A percentile compares a stretch with the other conserved stretches of the same genome.
phyloP scores from a whole-genome alignment of 2,888 invertebrate genomes.

The Apamea anceps region DNA sequence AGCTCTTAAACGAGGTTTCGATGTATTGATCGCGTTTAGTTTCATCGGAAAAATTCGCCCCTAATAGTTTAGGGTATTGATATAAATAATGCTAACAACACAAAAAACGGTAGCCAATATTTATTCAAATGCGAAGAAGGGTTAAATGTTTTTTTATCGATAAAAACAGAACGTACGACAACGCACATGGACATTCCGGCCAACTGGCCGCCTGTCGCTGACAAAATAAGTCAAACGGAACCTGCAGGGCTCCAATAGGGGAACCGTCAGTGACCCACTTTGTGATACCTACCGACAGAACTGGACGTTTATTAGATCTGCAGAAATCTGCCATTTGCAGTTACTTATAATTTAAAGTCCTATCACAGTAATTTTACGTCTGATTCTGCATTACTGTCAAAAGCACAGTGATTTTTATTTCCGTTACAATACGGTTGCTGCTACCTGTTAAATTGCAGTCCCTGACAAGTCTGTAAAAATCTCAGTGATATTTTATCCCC shows the following conservation, averaged over 20 bases:
- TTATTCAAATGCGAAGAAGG: constrained; percentile 36
- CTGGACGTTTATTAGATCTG: neutral
- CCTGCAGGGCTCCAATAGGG: constrained; percentile 27
- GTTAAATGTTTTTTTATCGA: constrained; percentile 24
- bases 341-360: neutral
- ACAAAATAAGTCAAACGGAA: constrained; percentile 57
- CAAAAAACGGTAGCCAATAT: neutral
- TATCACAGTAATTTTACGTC: neutral
- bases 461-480: neutral
- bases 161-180: constrained; percentile 21
- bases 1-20: neutral
- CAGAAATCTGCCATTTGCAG: constrained; percentile 18
- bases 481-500: neutral
- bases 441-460: neutral
- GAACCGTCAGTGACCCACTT: constrained; percentile 44
- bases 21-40: neutral
- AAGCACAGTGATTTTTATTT: neutral
- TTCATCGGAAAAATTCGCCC: neutral
- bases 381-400: neutral
- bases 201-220: constrained; percentile 46
- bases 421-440: too few relatives aligned
- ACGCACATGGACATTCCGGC: constrained; percentile 48
- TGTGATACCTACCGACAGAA: constrained; percentile 16
- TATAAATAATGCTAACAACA: neutral
- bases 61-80: neutral